Conservation (phyloP, 2,113 vertebrate genomes). For the Chloebia gouldiae region DNA sequence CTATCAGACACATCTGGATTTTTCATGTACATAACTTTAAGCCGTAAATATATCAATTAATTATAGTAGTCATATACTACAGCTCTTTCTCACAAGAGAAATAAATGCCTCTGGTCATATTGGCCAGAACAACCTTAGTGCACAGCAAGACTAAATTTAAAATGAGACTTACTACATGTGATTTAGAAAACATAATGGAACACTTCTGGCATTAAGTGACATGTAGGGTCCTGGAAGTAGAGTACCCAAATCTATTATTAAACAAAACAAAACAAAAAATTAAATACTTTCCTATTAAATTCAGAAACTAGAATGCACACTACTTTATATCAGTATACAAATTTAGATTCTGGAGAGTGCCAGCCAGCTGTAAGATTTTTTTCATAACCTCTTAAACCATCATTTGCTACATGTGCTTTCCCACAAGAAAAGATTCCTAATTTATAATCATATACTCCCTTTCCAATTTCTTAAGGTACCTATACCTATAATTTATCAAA, state of each 20-base stretch:
- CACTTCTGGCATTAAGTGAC: neutral
- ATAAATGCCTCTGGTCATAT: neutral
- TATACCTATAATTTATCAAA: neutral
- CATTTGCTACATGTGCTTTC: conserved; percentile 31
- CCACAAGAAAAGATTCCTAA: neutral
- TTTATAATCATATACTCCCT: neutral
- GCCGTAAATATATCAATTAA: conserved; percentile 34
- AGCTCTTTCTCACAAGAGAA: conserved; percentile 39
- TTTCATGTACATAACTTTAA: neutral
- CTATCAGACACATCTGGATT: neutral
- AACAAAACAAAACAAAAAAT: neutral
- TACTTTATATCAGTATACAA: neutral
- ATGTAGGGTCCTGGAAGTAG: neutral
- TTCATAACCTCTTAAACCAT: neutral
- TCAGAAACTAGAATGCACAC: neutral
- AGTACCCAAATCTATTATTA: neutral
- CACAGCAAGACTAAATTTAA: conserved; percentile 46
- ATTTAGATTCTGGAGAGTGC: neutral
- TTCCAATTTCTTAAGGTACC: neutral
- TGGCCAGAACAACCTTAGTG: conserved; percentile 23
- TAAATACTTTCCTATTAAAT: conserved; percentile 9
- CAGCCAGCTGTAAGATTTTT: neutral
- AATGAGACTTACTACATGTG: conserved; percentile 17
- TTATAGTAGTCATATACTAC: conserved; percentile 1
- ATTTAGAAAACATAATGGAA: conserved; percentile 35